phyloP scores from a whole-genome alignment of 2,113 vertebrate genomes.

The Triplophysa rosa region DNA sequence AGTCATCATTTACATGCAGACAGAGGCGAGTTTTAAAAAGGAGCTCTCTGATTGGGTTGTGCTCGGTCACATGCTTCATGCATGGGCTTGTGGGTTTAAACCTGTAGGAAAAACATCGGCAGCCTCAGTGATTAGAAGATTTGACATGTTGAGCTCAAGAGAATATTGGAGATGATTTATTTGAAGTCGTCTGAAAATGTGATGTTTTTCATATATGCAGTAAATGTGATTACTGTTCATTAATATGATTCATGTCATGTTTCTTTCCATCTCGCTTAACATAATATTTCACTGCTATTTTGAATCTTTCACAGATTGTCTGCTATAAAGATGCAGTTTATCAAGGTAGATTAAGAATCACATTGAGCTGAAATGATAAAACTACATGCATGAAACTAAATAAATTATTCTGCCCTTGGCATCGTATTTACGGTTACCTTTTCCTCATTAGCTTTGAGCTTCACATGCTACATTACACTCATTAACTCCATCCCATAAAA shows the following conservation, averaged over 20 bases:
- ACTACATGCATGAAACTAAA: constrained; percentile 1
- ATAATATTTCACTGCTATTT: neutral
- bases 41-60: neutral
- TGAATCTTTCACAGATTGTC: neutral
- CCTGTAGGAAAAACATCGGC: neutral
- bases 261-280: neutral
- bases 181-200: neutral
- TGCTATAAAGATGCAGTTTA: neutral
- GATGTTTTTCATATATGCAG: neutral
- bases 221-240: constrained; percentile 9
- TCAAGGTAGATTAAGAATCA: neutral
- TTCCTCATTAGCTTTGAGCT: constrained; percentile 33
- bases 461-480: constrained; percentile 52
- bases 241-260: constrained; percentile 35
- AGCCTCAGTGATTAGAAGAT: neutral
- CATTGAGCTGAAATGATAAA: neutral
- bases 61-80: neutral
- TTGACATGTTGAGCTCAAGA: neutral
- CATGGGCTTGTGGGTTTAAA: neutral
- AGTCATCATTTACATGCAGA: constrained; percentile 36
- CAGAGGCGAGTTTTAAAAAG: neutral
- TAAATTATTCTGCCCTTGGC: constrained; percentile 8
- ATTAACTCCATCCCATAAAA: constrained; percentile 48
- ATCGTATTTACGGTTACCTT: constrained; percentile 23
- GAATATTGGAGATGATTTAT: constrained; percentile 8